phyloP scores from a whole-genome alignment of 1,140 invertebrate species.

The Vanessa tameamea region DNA sequence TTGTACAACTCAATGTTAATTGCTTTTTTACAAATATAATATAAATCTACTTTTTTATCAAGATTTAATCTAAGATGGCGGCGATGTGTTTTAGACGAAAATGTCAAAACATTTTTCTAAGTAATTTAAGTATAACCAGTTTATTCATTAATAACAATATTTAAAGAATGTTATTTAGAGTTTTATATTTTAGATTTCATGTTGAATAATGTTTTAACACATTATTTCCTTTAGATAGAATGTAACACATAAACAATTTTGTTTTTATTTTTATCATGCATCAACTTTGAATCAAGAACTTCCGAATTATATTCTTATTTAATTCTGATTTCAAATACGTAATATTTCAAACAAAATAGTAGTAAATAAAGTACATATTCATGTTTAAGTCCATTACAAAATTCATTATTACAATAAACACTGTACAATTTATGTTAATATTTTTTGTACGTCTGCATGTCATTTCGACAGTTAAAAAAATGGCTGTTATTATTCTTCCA shows the following conservation, averaged over 20 bases:
- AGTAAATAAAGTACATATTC: neutral
- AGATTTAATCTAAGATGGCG: too few relatives aligned
- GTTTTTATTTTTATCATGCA: neutral
- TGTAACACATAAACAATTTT: neutral
- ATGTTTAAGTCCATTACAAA: conserved; percentile 11
- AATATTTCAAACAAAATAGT: neutral
- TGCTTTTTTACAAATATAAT: too few relatives aligned
- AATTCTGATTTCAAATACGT: neutral
- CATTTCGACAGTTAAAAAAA: conserved; percentile 21
- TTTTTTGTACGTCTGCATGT: conserved; percentile 20
- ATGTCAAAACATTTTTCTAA: too few relatives aligned
- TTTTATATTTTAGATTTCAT: too few relatives aligned
- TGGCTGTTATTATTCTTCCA: conserved; percentile 11
- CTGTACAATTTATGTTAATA: conserved; percentile 18
- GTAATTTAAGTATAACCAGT: too few relatives aligned
- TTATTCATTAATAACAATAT: too few relatives aligned
- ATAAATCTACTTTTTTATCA: too few relatives aligned
- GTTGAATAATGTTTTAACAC: too few relatives aligned
- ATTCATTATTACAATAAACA: neutral
- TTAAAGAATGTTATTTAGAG: too few relatives aligned
- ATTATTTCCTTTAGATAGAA: neutral
- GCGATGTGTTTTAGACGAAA: too few relatives aligned
- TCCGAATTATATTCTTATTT: neutral
- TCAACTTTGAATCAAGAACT: neutral
- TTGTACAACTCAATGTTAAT: too few relatives aligned